Evolutionary conservation across 2,113 vertebrate genomes (phyloP).

Genomic region (Cololabis saira): DNA sequence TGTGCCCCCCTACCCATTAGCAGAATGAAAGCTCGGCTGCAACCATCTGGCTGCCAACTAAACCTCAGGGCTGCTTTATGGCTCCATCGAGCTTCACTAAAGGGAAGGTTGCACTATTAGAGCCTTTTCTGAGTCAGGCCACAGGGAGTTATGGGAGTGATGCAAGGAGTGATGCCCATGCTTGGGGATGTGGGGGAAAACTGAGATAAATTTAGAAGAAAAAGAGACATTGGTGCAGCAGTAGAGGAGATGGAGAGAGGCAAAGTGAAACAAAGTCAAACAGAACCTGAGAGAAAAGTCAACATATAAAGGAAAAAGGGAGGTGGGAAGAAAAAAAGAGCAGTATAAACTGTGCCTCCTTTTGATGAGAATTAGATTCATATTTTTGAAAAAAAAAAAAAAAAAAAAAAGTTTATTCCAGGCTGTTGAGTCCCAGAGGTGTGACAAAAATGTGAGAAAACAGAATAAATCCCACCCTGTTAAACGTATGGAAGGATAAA

Average conservation of each 20-base stretch:
- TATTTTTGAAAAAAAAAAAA: slow-evolving; percentile 28
- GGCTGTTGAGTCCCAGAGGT: slow-evolving; percentile 21
- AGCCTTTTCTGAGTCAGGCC: slow-evolving; percentile 54
- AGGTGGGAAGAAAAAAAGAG: background rate
- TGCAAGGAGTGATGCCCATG: slow-evolving; percentile 56
- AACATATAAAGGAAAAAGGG: slow-evolving; percentile 12
- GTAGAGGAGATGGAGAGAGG: slow-evolving; percentile 42
- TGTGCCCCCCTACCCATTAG: slow-evolving; percentile 71
- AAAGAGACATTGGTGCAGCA: slow-evolving; percentile 31
- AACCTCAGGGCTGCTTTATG: slow-evolving; percentile 74
- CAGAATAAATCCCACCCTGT: slow-evolving; percentile 24
- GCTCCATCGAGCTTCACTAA: slow-evolving; percentile 66
- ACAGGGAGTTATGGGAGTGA: slow-evolving; percentile 47
- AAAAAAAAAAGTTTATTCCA: slow-evolving; percentile 23
- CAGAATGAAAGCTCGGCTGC: slow-evolving; percentile 71
- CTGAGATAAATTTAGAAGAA: slow-evolving; percentile 13
- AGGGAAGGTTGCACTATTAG: slow-evolving; percentile 64
- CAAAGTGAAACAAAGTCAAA: slow-evolving; percentile 63
- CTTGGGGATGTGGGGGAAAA: slow-evolving; percentile 29
- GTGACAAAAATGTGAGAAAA: slow-evolving; percentile 26
- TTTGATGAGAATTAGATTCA: slow-evolving; percentile 20
- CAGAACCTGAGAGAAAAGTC: slow-evolving; percentile 48
- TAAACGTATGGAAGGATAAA: slow-evolving; percentile 11
- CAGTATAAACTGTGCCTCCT: background rate
- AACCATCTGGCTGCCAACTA: slow-evolving; percentile 76